These are phyloP conservation scores for Bombus vancouverensis DNA, from an alignment of 1,140 invertebrate genomes.

Conservation along the genomic window DNA sequence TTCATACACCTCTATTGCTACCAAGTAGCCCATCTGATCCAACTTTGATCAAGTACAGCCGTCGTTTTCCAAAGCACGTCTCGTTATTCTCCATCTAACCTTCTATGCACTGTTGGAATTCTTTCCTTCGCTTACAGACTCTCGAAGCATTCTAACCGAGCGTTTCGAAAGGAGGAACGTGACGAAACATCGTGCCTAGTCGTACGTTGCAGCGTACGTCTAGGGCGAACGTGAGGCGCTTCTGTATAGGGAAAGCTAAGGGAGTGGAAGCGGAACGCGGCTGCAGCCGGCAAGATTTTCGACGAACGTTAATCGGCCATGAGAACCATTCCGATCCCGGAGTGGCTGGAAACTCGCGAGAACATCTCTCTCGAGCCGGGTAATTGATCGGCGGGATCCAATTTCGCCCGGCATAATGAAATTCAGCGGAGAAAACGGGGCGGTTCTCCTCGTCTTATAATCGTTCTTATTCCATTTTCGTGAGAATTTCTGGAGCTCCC, in stretches of 20 bases:
- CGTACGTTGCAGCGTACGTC: neutral
- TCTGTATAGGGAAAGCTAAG: neutral
- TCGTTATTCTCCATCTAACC: neutral
- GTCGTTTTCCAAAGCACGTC: too few species aligned
- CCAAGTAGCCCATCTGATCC: neutral
- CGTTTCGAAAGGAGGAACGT: slow-evolving; percentile 3
- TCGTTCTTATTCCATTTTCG: slow-evolving; percentile 58
- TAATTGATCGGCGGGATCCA: slow-evolving; percentile 71
- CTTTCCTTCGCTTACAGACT: neutral
- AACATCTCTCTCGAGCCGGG: slow-evolving; percentile 37
- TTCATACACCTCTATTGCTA: neutral
- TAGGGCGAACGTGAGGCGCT: neutral
- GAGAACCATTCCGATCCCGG: slow-evolving; percentile 18
- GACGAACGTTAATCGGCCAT: slow-evolving; percentile 36
- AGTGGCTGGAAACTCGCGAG: slow-evolving; percentile 10
- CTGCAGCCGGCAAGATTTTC: slow-evolving; percentile 27
- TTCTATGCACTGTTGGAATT: neutral
- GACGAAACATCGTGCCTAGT: neutral
- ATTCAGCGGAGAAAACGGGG: slow-evolving; percentile 50
- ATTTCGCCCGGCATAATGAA: slow-evolving; percentile 69
- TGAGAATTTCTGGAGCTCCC: neutral
- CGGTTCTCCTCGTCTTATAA: slow-evolving; percentile 35
- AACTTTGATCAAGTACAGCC: neutral
- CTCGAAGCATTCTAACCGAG: neutral
- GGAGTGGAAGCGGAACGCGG: neutral